Evolutionary conservation across 2,888 invertebrate genomes (phyloP), one percentile per base, ranked within the genome.

Genomic region (Leptinotarsa peninsularis): DNA sequence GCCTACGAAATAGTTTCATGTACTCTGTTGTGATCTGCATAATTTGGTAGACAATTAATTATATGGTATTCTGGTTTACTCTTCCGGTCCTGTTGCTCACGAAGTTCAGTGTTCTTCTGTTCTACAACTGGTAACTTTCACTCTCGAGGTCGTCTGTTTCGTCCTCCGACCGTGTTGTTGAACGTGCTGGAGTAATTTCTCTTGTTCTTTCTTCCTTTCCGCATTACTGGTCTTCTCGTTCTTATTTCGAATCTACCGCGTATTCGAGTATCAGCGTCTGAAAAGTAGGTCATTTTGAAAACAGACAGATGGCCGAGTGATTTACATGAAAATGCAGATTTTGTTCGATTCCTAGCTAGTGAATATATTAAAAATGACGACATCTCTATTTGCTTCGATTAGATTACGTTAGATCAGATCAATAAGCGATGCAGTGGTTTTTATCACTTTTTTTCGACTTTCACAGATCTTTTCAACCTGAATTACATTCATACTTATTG

Each of bases 121-220:
- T 52, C 52, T 52, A 52, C 54, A 10, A 54, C 54, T 54, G 18
- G n/a, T 54, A 54, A 54, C 54, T 54, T 54, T 54, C 54, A 54
- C 54, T 54, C 14, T 54, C 54, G 54, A 54, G 54, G 54, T 18
- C 54, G 54, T 54, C 54, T 54, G 54, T n/a, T 54, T 54, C 54
- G 54, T 54, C 54, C 54, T 54, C 54, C 18, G 18, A n/a, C 10
- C 54, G 54, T 18, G 54, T 54, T 54, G n/a, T 54, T 54, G 7
- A 54, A 54, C 54, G 54, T 18, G 54, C 18, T 54, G 54, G 18
- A 54, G 54, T 54, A 54, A 54, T 54, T 54, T 54, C 18, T 54
- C 54, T 54, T 54, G 54, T 54, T 54, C 54, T 54, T 54, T 18
- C 54, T 18, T 54, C 54, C 54, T 54, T 54, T 54, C n/a, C 18